phyloP scores from a whole-genome alignment of 1,140 invertebrate species.

The Harlomillsia oculata region DNA sequence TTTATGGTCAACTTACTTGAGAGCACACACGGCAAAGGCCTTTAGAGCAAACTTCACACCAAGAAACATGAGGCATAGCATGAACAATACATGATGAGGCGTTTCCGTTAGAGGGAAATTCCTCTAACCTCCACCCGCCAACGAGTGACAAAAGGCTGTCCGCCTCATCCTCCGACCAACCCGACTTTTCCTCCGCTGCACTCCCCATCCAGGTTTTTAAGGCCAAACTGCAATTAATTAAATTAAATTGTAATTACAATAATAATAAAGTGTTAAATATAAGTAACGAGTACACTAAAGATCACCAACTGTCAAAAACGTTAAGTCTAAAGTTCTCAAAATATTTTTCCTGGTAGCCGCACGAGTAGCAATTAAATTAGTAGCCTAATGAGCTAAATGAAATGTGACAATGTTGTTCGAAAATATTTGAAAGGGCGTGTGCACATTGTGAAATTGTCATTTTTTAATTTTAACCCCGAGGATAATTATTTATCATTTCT shows the following conservation, averaged over 20 bases:
- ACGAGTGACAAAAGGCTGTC: conserved; percentile 25
- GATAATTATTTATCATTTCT: neutral
- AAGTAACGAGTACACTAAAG: neutral
- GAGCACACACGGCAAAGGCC: conserved; percentile 30
- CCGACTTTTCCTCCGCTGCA: conserved; percentile 25
- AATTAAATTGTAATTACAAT: neutral
- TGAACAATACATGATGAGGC: conserved; percentile 26
- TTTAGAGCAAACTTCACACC: conserved; percentile 34
- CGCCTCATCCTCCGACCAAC: conserved; percentile 30
- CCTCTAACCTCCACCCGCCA: conserved; percentile 29
- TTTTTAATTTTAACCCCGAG: neutral
- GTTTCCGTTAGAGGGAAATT: conserved; percentile 16
- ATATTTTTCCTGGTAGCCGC: neutral
- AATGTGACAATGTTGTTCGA: neutral
- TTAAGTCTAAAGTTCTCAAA: neutral
- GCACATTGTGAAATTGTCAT: too few species aligned
- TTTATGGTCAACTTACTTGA: conserved; percentile 15
- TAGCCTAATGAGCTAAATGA: neutral
- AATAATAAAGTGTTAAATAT: neutral
- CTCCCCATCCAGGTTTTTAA: too few species aligned
- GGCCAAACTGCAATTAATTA: too few species aligned
- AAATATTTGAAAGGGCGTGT: too few species aligned
- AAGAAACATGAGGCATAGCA: conserved; percentile 32
- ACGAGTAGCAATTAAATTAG: neutral
- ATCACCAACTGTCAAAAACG: neutral